These are phyloP conservation scores for Acromyrmex heyeri DNA, from an alignment of 1,140 invertebrate species.

Conservation along the genomic window DNA sequence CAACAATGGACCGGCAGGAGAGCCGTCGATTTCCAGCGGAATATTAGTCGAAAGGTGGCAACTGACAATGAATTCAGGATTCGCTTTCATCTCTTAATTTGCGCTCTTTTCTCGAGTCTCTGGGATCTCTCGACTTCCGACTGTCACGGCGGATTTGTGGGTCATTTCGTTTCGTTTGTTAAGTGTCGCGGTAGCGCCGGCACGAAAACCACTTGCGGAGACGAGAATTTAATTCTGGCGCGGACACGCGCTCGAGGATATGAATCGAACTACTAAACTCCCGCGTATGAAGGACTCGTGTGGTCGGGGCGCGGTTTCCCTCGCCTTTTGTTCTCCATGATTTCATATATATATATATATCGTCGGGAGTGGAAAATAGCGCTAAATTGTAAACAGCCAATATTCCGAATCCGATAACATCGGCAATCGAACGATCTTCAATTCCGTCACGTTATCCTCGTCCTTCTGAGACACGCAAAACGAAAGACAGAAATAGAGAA, in stretches of 20 bases:
- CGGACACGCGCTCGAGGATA: constrained; percentile 45
- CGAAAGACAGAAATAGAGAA: constrained; percentile 16
- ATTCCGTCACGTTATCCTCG: constrained; percentile 22
- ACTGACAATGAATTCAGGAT: not conserved
- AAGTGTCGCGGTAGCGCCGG: constrained; percentile 17
- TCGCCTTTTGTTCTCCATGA: constrained; percentile 37
- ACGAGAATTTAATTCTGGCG: constrained; percentile 45
- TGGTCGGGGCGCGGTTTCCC: not conserved
- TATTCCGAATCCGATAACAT: not conserved
- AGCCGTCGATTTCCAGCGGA: too few species aligned
- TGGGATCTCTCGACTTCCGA: not conserved
- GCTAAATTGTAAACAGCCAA: constrained; percentile 40
- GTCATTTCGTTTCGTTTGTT: constrained; percentile 56
- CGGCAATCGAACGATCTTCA: constrained; percentile 1
- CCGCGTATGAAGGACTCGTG: constrained; percentile 21
- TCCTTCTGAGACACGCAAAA: constrained; percentile 8
- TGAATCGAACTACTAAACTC: constrained; percentile 16
- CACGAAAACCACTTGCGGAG: constrained; percentile 5
- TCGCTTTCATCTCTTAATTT: not conserved
- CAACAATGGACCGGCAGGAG: too few species aligned
- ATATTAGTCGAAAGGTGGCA: too few species aligned
- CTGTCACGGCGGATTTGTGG: constrained; percentile 26
- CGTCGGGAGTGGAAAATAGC: constrained; percentile 15
- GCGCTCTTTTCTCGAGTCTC: not conserved
- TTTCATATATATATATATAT: constrained; percentile 8